Percentiles rank a stretch among this genome's conserved stretches.
phyloP scores from a whole-genome alignment of 1,140 invertebrate species.

The Drosophila lacertosa region DNA sequence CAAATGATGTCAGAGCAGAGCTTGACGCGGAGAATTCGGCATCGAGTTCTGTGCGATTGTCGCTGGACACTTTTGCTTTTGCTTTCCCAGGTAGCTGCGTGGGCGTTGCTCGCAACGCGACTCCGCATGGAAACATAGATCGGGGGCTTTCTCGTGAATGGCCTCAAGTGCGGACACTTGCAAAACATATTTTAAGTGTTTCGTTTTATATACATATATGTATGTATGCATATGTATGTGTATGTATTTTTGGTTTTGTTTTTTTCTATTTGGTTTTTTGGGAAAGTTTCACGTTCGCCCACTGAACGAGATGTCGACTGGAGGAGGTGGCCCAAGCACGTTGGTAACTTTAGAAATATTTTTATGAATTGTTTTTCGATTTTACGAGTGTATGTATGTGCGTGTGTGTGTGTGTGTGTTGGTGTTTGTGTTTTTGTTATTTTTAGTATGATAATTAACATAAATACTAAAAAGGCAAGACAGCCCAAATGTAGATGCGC shows the following conservation, averaged over 20 bases:
- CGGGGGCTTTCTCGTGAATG: conserved; percentile 9
- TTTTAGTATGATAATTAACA: conserved; percentile 79
- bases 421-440: conserved; percentile 31
- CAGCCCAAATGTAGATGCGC: conserved; percentile 48
- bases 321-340: conserved; percentile 10
- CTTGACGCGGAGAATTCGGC: conserved; percentile 7
- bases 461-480: conserved; percentile 70
- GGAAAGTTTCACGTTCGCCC: conserved; percentile 47
- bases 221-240: not conserved
- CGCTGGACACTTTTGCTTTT: conserved; percentile 23
- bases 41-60: conserved; percentile 26
- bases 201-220: conserved; percentile 2
- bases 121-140: not conserved
- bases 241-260: not conserved
- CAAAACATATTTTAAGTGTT: conserved; percentile 8
- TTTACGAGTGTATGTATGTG: conserved; percentile 1
- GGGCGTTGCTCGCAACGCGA: conserved; percentile 8
- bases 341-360: conserved; percentile 25
- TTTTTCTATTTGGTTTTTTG: conserved; percentile 2
- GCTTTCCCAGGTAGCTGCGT: conserved; percentile 19
- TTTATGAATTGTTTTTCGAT: conserved; percentile 59
- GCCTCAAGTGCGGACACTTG: conserved; percentile 34
- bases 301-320: conserved; percentile 18
- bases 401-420: conserved; percentile 6
- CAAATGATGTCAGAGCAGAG: conserved; percentile 47